Conservation (phyloP, 2,797 vertebrate genomes). For the Girardinus metallicus region DNA sequence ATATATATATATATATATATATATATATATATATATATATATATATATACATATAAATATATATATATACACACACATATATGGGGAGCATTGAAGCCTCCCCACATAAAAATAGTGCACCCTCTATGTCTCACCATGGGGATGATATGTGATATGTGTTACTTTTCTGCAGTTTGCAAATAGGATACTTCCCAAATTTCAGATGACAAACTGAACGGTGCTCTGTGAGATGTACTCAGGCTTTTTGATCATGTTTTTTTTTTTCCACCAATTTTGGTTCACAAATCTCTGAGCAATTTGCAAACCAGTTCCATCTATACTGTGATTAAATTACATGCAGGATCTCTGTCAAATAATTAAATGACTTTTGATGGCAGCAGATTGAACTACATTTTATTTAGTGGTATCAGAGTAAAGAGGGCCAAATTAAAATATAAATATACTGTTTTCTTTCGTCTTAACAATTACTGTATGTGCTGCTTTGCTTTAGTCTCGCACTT, state of each 20-base stretch:
- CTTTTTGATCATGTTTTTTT: background rate
- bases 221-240: background rate
- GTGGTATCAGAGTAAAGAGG: background rate
- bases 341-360: background rate
- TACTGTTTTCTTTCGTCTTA: background rate
- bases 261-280: too few relatives aligned
- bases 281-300: background rate
- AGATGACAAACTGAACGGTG: background rate
- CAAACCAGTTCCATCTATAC: background rate
- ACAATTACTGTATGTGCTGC: background rate
- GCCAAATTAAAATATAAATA: background rate
- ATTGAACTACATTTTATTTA: background rate
- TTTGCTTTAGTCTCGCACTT: background rate
- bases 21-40: too few relatives aligned
- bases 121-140: too few relatives aligned
- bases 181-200: background rate
- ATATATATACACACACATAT: too few relatives aligned
- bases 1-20: too few relatives aligned
- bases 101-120: background rate
- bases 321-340: background rate
- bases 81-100: too few relatives aligned
- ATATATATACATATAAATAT: too few relatives aligned
- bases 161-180: background rate
- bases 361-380: background rate
- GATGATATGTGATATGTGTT: background rate